phyloP scores from a whole-genome alignment of 35 echinoderm and acorn worm species.

The Strongylocentrotus purpuratus region DNA sequence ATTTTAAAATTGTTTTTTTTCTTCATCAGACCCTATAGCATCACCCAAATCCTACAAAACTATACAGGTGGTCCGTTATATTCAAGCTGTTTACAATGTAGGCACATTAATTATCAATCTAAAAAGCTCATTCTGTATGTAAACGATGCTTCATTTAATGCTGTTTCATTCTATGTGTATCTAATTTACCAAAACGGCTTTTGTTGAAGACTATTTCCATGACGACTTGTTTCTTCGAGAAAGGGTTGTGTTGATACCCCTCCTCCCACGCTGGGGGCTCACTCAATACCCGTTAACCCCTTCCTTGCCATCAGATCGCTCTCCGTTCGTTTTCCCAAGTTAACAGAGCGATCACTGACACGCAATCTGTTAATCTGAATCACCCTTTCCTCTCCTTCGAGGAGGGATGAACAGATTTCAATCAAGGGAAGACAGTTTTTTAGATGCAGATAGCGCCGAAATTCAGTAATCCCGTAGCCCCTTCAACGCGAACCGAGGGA shows the following conservation, averaged over 20 bases:
- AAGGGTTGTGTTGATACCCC: background rate
- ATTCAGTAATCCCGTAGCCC: background rate
- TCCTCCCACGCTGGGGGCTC: slow-evolving; percentile 4
- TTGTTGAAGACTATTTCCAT: background rate
- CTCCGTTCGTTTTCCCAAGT: background rate
- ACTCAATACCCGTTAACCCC: background rate
- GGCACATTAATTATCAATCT: background rate
- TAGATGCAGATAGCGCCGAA: background rate
- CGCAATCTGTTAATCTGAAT: background rate
- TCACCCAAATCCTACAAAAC: background rate
- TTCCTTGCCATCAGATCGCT: background rate
- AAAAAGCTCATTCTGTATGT: background rate
- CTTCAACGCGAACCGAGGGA: background rate
- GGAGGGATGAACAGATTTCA: background rate
- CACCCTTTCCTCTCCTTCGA: background rate
- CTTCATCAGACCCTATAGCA: background rate
- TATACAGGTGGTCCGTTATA: background rate
- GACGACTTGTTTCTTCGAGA: background rate
- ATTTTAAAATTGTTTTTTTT: background rate
- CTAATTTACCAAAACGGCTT: background rate
- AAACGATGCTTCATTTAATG: background rate
- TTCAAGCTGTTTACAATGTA: background rate
- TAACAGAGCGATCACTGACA: background rate
- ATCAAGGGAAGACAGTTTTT: slow-evolving; percentile 1
- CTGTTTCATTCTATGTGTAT: background rate